Evolutionary conservation across 2,797 vertebrate genomes (phyloP), one percentile per base, ranked within the genome.

Genomic region (Gastrophryne carolinensis): DNA sequence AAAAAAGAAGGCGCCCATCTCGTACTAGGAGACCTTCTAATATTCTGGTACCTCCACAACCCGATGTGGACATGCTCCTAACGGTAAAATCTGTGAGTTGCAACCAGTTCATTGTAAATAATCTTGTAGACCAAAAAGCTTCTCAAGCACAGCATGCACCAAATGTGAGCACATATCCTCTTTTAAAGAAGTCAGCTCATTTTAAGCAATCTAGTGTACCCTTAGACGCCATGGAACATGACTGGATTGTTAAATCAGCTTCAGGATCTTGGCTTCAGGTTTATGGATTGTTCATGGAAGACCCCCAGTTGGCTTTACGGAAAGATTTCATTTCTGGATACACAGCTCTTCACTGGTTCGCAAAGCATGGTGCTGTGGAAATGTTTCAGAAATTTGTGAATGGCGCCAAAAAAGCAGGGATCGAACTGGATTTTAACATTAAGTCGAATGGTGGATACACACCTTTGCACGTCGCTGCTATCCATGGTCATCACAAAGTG

Each of bases 291-390:
- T 95, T 98, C 80, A 82, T 89, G 74, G 90, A 96, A 2, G 94
- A 98, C 4, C 84, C 92, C 0, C 89, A 89, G 1, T 87, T 98
- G 53, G 93, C 93, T 53, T 82, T 91, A 81, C 91, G 82, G 73
- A 89, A 81, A 9, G 97, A 98, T 81, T 98, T 99, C 81, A 85
- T 98, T 76, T 95, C 94, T 0, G 97, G 97, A 27, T 98, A 92
- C 84, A 98, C 94, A 0, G 89, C 93, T 5, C 88, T 98, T 60
- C 97, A 98, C 89, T 99, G 97, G 97, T 91, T 97, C 32, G 95
- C 95, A 57, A 98, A 98, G 80, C 96, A 98, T 0, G 97, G 97
- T 0, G 88, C 93, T 49, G 89, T 92, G 67, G 34, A 85, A 0
- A 96, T 94, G 57, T 90, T 99, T 80, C 92, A 92, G 87, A 92